Evolutionary conservation across 2,797 vertebrate species (phyloP).

Genomic region (Danio aesculapii): DNA sequence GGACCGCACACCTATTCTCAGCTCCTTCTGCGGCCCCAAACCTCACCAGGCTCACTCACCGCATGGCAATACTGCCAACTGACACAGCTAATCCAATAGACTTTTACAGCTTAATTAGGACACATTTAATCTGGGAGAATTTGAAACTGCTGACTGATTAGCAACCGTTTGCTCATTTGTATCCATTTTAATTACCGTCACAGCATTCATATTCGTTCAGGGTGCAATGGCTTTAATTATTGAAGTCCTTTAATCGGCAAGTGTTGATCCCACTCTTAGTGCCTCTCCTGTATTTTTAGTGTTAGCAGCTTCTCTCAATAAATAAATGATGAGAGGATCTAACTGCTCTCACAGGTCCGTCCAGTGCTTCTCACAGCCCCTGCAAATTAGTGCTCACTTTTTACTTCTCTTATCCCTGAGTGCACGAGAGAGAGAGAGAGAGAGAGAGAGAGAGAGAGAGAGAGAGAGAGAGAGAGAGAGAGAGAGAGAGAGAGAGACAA

Average conservation of each 20-base stretch:
- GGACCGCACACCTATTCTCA: not conserved
- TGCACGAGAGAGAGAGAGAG: not conserved
- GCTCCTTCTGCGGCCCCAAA: constrained; percentile 6
- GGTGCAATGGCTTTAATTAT: constrained; percentile 46
- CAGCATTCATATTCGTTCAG: constrained; percentile 39
- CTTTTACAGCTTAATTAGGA: constrained; percentile 55
- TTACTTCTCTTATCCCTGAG: constrained; percentile 22
- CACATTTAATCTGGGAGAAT: constrained; percentile 58
- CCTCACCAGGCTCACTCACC: constrained; percentile 24
- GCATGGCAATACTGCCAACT: constrained; percentile 48
- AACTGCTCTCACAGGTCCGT: constrained; percentile 39
- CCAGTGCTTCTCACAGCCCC: constrained; percentile 17
- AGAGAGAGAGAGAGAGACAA: not conserved
- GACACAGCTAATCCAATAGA: constrained; percentile 56
- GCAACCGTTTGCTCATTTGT: constrained; percentile 41
- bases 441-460: no score
- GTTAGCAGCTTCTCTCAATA: constrained; percentile 41
- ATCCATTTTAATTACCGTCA: constrained; percentile 50
- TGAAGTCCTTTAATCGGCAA: constrained; percentile 37
- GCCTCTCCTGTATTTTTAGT: constrained; percentile 22
- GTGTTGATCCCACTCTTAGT: constrained; percentile 33
- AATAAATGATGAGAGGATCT: constrained; percentile 44
- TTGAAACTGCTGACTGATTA: constrained; percentile 54
- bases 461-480: not conserved
- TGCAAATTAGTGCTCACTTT: constrained; percentile 24